Base-by-base conservation (phyloP, 1,140 invertebrate species). In the Centruroides sculpturatus region DNA sequence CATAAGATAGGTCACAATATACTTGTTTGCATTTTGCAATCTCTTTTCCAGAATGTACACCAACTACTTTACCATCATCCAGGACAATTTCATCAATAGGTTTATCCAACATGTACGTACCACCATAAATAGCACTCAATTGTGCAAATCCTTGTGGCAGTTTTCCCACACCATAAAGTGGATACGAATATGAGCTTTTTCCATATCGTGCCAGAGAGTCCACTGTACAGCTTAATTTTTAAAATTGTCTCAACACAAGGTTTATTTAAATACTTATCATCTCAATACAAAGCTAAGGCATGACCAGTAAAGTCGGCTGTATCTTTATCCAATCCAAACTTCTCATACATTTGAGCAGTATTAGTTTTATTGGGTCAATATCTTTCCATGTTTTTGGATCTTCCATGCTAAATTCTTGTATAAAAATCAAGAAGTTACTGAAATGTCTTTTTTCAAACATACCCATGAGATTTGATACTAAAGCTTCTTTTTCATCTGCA, bases 61-160 rank as follows among this genome's bases (percentile, higher is more conserved):
- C 96, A 50, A 92, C 81, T 56, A 86, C 85, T 72, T 83, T 91
- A 52, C 91, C 91, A 77, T 85, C 86, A 72, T 90, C 90, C 59
- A 91, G 73, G 36, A 98, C 89, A 66, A 99, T 90, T 75, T 98
- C 90, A 76, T 97, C 93, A 59, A 96, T 92, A 47, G 90, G 88
- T 74, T 98, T 99, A 74, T 99, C 93, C 67, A 99, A 76, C 97
- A 99, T 99, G 74, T 99, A 99, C 12, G 96, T 99, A 64, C 96
- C 96, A 47, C 97, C 97, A 78, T 99, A 99, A 73, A 99, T 99
- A 64, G 97, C 97, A 74, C 92, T 96, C 49, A 99, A 79, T 57
- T 94, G 83, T 57, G 96, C 96, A 62, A 65, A 65, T 53, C 95
- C 96, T 81, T 99, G 97, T 54, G 97, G 97, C 67, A 99, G 79